Evolutionary conservation across 2,888 invertebrate genomes (phyloP).

Genomic region (Zele albiditarsus): DNA sequence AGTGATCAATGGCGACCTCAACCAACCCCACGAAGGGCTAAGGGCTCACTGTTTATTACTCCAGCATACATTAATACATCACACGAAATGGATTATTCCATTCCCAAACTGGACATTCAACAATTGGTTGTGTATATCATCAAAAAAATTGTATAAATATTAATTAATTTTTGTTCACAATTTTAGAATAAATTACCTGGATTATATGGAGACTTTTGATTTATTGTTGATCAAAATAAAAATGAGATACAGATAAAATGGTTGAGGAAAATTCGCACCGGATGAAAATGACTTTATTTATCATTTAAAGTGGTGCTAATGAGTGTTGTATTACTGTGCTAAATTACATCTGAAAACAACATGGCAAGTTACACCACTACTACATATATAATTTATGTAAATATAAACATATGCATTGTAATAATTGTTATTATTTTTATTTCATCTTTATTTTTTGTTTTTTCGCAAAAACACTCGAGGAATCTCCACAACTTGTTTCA

Average conservation of each 20-base stretch:
- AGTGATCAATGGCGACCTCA: slow-evolving; percentile 51
- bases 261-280: no score
- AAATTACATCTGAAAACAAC: no score
- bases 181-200: no score
- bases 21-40: slow-evolving; percentile 37
- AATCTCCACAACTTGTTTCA: background rate
- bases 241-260: no score
- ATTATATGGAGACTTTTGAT: no score
- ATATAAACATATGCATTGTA: background rate
- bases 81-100: slow-evolving; percentile 23
- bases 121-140: background rate
- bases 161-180: no score
- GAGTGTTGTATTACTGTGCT: no score
- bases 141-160: background rate
- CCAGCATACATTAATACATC: slow-evolving; percentile 31
- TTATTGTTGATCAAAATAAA: no score
- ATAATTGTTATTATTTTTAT: background rate
- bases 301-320: no score
- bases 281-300: no score
- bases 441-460: background rate
- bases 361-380: background rate
- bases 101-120: slow-evolving; percentile 3
- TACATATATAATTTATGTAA: slow-evolving; percentile 3
- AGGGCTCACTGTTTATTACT: slow-evolving; percentile 37
- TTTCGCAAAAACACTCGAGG: background rate